These are phyloP conservation scores for Leptoclinus maculatus DNA, from an alignment of 2,797 vertebrate genomes.

Conservation along the genomic window DNA sequence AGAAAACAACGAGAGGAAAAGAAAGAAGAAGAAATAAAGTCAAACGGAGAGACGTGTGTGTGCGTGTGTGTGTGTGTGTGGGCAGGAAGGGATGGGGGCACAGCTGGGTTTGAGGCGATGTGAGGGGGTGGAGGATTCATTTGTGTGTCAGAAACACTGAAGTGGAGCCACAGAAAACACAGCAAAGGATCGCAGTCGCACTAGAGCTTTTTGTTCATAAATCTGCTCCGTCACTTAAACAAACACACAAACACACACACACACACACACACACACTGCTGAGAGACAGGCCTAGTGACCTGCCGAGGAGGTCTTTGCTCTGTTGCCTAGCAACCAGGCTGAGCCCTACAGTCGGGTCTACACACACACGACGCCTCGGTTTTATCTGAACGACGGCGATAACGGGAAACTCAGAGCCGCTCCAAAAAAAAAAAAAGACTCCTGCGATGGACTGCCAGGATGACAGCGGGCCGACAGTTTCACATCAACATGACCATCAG, in stretches of 20 bases:
- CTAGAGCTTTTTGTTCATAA: conserved; percentile 56
- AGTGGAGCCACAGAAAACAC: conserved; percentile 52
- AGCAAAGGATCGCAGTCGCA: conserved; percentile 33
- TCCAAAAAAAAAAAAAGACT: conserved; percentile 35
- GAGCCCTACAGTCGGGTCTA: conserved; percentile 73
- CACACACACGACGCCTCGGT: conserved; percentile 31
- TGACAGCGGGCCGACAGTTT: conserved; percentile 54
- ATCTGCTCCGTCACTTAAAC: conserved; percentile 54
- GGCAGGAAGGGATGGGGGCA: conserved; percentile 63
- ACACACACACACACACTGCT: conserved; percentile 45
- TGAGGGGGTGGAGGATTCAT: conserved; percentile 76
- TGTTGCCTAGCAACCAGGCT: conserved; percentile 85
- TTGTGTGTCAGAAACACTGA: conserved; percentile 62
- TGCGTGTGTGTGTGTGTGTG: conserved; percentile 46
- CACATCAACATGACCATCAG: conserved; percentile 45
- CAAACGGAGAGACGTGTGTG: conserved; percentile 22
- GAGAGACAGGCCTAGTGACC: conserved; percentile 77
- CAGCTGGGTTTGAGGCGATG: conserved; percentile 77
- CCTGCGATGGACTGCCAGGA: conserved; percentile 36
- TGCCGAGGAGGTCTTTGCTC: conserved; percentile 76
- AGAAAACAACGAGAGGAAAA: conserved; percentile 4
- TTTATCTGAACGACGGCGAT: conserved; percentile 57
- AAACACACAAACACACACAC: conserved; percentile 16
- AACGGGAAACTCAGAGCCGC: conserved; percentile 33
- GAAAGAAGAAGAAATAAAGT: conserved; percentile 35